Percentiles rank a stretch among this genome's conserved stretches.
These are phyloP conservation scores for Gymnocephalus cernua DNA, from an alignment of 2,113 vertebrate genomes.

Conservation along the genomic window DNA sequence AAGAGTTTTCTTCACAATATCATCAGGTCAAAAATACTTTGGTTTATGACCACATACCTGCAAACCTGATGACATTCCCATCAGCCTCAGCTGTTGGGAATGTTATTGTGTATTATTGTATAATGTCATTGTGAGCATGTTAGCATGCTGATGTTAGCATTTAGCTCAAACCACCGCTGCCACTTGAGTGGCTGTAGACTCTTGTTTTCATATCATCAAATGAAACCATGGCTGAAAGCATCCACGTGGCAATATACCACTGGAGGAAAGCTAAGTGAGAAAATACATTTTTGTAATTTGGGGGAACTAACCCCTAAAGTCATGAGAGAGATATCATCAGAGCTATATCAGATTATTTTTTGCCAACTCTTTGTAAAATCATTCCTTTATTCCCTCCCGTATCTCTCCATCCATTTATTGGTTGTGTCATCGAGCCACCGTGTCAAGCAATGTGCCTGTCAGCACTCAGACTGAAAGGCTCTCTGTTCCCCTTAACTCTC, in stretches of 20 bases:
- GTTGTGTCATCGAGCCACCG: conserved; percentile 30
- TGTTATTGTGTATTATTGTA: too few species aligned
- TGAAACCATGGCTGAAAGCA: neutral
- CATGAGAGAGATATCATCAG: conserved; percentile 20
- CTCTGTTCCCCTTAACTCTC: conserved; percentile 46
- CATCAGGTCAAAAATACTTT: too few species aligned
- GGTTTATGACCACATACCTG: too few species aligned
- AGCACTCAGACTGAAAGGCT: conserved; percentile 54
- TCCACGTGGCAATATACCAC: neutral
- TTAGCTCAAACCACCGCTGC: neutral
- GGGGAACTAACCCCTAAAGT: neutral
- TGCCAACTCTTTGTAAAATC: neutral
- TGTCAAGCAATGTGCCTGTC: conserved; percentile 38
- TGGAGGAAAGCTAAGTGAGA: neutral
- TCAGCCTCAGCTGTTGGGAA: neutral
- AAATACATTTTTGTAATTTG: neutral
- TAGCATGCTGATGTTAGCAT: neutral
- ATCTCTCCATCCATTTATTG: conserved; percentile 11
- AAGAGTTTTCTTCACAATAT: too few species aligned
- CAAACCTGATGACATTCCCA: neutral
- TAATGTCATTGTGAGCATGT: neutral
- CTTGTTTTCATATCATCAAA: neutral
- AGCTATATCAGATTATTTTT: conserved; percentile 6
- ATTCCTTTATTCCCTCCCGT: neutral
- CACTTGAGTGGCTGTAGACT: neutral